Base-by-base conservation (phyloP, 2,888 invertebrate genomes). In the Nomada flava region DNA sequence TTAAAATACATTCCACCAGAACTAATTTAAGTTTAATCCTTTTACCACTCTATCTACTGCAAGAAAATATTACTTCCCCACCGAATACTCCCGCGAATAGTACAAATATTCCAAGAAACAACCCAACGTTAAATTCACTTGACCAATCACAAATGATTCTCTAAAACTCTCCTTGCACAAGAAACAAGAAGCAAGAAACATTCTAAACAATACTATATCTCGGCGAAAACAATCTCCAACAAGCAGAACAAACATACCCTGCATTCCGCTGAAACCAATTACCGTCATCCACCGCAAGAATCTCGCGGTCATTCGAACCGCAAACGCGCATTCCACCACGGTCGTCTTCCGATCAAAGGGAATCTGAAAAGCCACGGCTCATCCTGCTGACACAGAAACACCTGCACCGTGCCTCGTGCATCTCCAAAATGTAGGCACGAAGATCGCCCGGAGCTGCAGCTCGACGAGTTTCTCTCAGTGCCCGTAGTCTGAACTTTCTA, bases 401-500 rank as follows among this genome's bases (percentile, higher is more conserved):
- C 29, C n/a, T 71, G 81, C 80, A 50, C 44, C 63, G 47, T 53
- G 63, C 36, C 71, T 83, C 74, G 75, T 76, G 77, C 67, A 84
- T 81, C 84, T 72, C 74, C 79, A 71, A 83, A 81, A 85, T 83
- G 83, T 83, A 83, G 86, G 85, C 73, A 79, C 76, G 23, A 50
- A 64, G 57, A 76, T 74, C 64, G 86, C 84, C 79, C 60, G 57
- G 63, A 70, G 81, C 55, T 4, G 44, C 26, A 2, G 55, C 69
- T 20, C 76, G 76, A 64, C 62, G 69, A 85, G 79, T 85, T 87
- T 82, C 85, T 86, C 84, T 78, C 67, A 18, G 60, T 65, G 69
- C 18, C 9, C 63, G 53, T 55, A 62, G 74, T 67, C 76, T 89
- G 86, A 91, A 92, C 92, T 92, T 92, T 92, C 92, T 92, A 91